These are phyloP conservation scores for Terebella lapidaria DNA, from an alignment of 2,888 invertebrate genomes.

Conservation along the genomic window DNA sequence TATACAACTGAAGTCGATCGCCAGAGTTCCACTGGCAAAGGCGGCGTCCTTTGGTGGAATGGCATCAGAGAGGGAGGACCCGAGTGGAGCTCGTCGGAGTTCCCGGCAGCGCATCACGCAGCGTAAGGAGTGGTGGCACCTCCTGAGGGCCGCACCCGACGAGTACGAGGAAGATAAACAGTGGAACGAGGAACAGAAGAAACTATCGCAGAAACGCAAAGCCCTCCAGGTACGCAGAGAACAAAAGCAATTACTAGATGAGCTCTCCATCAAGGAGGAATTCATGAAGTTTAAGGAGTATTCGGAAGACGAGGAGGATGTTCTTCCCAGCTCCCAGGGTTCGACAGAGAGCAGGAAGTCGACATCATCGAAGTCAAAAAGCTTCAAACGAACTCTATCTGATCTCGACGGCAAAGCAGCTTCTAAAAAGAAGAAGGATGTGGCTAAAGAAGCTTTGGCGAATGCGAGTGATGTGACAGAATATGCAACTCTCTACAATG, in stretches of 20 bases:
- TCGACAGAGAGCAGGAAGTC: no score
- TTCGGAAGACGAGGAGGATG: no score
- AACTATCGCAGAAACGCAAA: conserved; percentile 6
- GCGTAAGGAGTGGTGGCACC: conserved; percentile 21
- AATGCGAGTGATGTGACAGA: conserved; percentile 1
- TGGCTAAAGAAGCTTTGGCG: not conserved
- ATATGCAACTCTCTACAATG: conserved; percentile 3
- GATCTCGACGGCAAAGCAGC: no score
- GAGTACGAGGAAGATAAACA: conserved; percentile 15
- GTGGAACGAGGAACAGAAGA: conserved; percentile 14
- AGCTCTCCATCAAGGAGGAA: not conserved
- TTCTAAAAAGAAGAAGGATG: no score
- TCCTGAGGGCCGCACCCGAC: conserved; percentile 22
- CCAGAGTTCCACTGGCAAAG: not conserved
- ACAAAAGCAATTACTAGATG: not conserved
- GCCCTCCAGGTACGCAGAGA: not conserved
- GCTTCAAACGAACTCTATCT: no score
- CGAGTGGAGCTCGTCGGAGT: conserved; percentile 9
- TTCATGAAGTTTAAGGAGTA: not conserved
- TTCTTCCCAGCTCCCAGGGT: no score
- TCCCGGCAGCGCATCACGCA: conserved; percentile 12
- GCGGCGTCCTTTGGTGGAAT: not conserved
- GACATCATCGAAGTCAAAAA: no score
- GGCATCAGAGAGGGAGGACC: not conserved
- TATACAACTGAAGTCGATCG: no score